A percentile compares a stretch with the other conserved stretches of the same genome.
These are phyloP conservation scores for Caenorhabditis sinica DNA, from an alignment of 2,888 invertebrate genomes.

Conservation along the genomic window DNA sequence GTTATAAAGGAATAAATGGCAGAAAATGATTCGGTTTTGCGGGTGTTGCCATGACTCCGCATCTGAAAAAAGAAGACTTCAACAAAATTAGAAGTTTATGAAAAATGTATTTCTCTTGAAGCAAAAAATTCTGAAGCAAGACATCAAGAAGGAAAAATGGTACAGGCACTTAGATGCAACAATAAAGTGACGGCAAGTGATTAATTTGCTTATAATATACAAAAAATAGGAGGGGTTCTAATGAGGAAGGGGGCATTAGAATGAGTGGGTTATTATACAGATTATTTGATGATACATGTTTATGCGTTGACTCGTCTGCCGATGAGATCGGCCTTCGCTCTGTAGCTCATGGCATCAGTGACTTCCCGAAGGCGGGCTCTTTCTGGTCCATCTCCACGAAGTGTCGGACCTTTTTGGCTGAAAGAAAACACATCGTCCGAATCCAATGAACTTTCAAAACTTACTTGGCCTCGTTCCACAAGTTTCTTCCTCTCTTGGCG, in stretches of 20 bases:
- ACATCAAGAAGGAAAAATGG: background rate
- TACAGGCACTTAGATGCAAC: background rate
- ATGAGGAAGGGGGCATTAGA: too few species aligned
- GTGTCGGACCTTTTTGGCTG: background rate
- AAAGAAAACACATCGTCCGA: background rate
- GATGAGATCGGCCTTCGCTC: background rate
- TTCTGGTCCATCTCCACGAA: background rate
- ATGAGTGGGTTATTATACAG: background rate
- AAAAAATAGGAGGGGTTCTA: constrained; percentile 10
- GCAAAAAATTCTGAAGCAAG: background rate
- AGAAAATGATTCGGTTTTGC: constrained; percentile 9
- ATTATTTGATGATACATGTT: background rate
- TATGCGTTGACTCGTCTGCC: constrained; percentile 40
- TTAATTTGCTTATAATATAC: background rate
- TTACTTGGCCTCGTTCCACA: constrained; percentile 43
- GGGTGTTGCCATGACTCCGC: background rate
- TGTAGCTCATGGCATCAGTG: constrained; percentile 29
- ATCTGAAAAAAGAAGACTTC: background rate
- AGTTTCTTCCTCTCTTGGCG: constrained; percentile 74
- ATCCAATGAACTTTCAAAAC: background rate
- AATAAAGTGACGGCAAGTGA: too few species aligned
- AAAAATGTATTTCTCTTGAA: background rate
- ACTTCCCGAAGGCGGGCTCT: background rate
- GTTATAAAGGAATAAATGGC: constrained; percentile 7
- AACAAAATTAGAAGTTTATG: too few species aligned